These are phyloP conservation scores for Prionailurus viverrinus DNA, from an alignment of 2,113 vertebrate genomes.

Conservation along the genomic window DNA sequence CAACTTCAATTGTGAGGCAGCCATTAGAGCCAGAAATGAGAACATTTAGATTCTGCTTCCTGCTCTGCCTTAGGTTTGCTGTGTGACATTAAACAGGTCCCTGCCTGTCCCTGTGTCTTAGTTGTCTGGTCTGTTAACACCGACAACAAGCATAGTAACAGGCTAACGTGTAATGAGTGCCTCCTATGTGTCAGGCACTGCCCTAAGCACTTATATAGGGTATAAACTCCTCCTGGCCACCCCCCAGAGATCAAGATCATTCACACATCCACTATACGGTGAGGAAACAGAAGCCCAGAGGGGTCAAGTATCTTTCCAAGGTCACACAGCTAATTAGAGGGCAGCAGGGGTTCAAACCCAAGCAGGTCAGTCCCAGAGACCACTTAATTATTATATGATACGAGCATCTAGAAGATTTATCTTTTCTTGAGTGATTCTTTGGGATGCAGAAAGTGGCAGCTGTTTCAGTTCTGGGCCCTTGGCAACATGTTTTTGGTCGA, in stretches of 20 bases:
- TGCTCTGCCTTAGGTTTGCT: neutral
- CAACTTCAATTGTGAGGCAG: neutral
- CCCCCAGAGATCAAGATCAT: neutral
- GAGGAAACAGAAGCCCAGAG: neutral
- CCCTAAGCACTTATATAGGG: neutral
- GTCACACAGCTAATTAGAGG: neutral
- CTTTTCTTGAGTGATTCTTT: neutral
- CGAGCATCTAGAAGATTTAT: neutral
- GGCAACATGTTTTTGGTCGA: conserved; percentile 1
- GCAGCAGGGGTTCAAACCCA: neutral
- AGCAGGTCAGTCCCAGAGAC: neutral
- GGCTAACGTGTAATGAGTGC: neutral
- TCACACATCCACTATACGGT: neutral
- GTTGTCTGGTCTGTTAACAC: neutral
- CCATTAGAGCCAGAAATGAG: neutral
- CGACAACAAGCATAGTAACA: neutral
- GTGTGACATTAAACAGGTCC: neutral
- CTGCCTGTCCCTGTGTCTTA: neutral
- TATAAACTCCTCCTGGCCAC: neutral
- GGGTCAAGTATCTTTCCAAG: neutral
- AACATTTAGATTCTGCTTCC: neutral
- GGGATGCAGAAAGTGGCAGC: neutral
- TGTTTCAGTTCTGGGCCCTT: neutral
- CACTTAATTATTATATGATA: neutral
- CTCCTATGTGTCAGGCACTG: neutral